Evolutionary conservation across 2,113 vertebrate genomes (phyloP).

Genomic region (Sakesphorus luctuosus): DNA sequence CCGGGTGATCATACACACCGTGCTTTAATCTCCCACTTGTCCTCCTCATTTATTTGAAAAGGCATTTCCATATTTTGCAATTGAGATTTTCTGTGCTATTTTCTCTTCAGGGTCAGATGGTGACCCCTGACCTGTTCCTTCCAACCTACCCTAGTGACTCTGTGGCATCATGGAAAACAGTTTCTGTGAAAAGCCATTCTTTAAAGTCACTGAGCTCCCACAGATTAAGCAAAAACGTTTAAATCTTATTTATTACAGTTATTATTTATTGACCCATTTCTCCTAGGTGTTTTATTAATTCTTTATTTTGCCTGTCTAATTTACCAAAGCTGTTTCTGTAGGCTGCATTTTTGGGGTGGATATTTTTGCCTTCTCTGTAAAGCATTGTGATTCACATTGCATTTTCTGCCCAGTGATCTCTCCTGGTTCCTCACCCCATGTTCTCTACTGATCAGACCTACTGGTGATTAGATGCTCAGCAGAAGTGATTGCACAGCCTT

Average conservation of each 20-base stretch:
- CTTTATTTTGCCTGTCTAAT: background rate
- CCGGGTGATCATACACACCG: no score
- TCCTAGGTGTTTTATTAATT: background rate
- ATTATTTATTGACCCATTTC: background rate
- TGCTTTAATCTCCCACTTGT: background rate
- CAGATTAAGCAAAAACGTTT: background rate
- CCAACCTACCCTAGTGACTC: background rate
- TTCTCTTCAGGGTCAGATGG: background rate
- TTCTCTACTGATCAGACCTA: constrained; percentile 37
- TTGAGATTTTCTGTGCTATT: background rate
- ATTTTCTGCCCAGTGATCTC: constrained; percentile 7
- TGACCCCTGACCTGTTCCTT: background rate
- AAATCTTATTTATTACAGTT: background rate
- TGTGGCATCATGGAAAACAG: background rate
- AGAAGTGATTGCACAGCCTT: constrained; percentile 19
- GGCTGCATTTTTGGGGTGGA: background rate
- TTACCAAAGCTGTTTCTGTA: background rate
- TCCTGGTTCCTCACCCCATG: background rate
- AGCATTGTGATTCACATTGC: background rate
- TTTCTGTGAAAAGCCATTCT: background rate
- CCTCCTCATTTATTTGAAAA: background rate
- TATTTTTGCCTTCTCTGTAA: background rate
- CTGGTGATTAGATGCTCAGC: constrained; percentile 37
- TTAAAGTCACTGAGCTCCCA: background rate
- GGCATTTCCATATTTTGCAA: background rate